Conservation (phyloP, 2,888 invertebrate species). For the Iselma pallidipennis region DNA sequence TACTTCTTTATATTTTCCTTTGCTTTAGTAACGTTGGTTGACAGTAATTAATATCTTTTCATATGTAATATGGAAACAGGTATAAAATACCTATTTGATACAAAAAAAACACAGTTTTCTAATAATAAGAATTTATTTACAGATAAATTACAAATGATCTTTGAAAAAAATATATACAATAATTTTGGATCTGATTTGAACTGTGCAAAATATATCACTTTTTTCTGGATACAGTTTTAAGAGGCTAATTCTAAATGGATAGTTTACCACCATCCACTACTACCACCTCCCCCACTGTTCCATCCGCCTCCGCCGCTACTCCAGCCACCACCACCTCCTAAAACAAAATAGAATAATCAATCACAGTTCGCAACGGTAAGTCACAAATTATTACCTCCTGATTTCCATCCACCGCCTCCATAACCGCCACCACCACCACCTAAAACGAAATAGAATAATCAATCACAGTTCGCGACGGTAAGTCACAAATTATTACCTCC, state of each 20-base stretch:
- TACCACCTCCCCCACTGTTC: not conserved
- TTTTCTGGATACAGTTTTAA: not conserved
- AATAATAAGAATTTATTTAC: slow-evolving; percentile 19
- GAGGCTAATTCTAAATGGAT: not conserved
- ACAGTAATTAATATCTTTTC: no score
- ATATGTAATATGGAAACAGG: no score
- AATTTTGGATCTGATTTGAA: slow-evolving; percentile 15
- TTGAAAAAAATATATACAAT: slow-evolving; percentile 16
- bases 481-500: slow-evolving; percentile 18
- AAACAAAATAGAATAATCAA: not conserved
- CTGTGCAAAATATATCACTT: slow-evolving; percentile 5
- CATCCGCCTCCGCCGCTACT: slow-evolving; percentile 3
- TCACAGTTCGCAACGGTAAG: not conserved
- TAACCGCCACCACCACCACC: slow-evolving; percentile 4
- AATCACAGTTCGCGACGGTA: no score
- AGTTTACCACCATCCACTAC: slow-evolving; percentile 13
- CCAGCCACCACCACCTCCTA: slow-evolving; percentile 17
- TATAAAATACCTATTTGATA: no score
- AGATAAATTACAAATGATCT: slow-evolving; percentile 13
- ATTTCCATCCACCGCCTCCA: slow-evolving; percentile 22
- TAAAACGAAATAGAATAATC: slow-evolving; percentile 15
- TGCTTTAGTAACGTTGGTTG: no score
- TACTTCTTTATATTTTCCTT: no score
- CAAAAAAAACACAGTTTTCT: not conserved
- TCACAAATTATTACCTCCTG: not conserved